Base-by-base conservation (phyloP, 1,140 invertebrate species). In the Drosophila truncata region DNA sequence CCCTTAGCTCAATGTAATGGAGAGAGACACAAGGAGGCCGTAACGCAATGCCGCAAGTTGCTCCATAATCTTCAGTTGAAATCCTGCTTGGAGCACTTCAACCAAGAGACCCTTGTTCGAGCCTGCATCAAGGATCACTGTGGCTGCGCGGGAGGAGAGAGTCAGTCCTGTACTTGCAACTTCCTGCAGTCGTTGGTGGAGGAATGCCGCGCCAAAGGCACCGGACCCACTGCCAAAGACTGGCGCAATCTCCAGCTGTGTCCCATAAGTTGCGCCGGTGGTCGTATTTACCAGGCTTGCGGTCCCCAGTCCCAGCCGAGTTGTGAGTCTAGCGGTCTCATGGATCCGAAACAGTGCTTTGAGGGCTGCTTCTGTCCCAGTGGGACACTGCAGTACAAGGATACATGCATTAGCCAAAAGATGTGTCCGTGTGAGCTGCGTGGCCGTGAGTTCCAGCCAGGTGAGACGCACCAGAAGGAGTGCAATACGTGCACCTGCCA, bases 331-430 rank as follows among this genome's bases (percentile, higher is more conserved):
- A 66, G 63, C 14, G 80, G 91, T 16, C 37, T 67, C 14, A 20
- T 20, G 2, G 46, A 52, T 52, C 39, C 93, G 66, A 92, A 93
- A 47, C 72, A 93, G 18, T 98, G 97, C 83, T 95, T 96, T 29
- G 97, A 98, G 90, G 97, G 97, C 7, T 98, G 97, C 90, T 97
- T 96, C 93, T 98, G 97, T 93, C 96, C 97, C 1, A 88, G 94
- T 16, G 96, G 96, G 0, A 95, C 95, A 1, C 94, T 97, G 2
- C 92, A 96, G 9, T 95, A 97, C 63, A 94, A 95, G 23, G 95
- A 95, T 20, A 93, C 94, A 20, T 98, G 97, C 86, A 94, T 98
- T 8, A 93, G 93, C 0, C 94, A 93, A 8, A 93, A 94, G 14
- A 93, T 96, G 49, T 98, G 97, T 87, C 97, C 97, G 0, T 98